Evolutionary conservation across 2,888 invertebrate species (phyloP).

Genomic region (Nowickia ferox): DNA sequence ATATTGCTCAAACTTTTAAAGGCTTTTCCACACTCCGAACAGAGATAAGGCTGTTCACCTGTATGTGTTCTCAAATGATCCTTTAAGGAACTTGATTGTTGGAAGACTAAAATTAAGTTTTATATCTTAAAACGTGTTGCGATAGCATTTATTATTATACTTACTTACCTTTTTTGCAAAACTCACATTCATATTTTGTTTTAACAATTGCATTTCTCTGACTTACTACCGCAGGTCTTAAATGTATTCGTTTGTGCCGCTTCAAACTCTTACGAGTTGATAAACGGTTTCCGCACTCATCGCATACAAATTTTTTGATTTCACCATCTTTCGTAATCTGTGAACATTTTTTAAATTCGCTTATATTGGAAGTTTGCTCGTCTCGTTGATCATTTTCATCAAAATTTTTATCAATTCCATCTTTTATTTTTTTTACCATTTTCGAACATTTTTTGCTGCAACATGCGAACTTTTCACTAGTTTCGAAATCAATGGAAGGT

Average conservation of each 20-base stretch:
- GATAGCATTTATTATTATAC: neutral
- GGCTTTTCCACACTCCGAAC: slow-evolving; percentile 85
- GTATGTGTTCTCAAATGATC: slow-evolving; percentile 85
- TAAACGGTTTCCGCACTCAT: slow-evolving; percentile 75
- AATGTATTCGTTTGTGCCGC: slow-evolving; percentile 77
- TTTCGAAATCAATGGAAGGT: neutral
- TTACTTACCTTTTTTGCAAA: slow-evolving; percentile 72
- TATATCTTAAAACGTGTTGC: neutral
- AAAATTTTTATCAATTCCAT: neutral
- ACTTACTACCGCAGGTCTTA: slow-evolving; percentile 68
- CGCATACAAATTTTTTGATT: slow-evolving; percentile 76
- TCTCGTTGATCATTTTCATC: neutral
- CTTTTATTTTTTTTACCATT: slow-evolving; percentile 1
- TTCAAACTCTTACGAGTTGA: slow-evolving; percentile 76
- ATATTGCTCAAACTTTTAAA: slow-evolving; percentile 85
- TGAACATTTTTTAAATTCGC: neutral
- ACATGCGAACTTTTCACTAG: neutral
- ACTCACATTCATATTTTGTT: slow-evolving; percentile 69
- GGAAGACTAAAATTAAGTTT: slow-evolving; percentile 82
- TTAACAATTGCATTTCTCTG: slow-evolving; percentile 17
- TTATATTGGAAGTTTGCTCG: neutral
- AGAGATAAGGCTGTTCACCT: slow-evolving; percentile 85
- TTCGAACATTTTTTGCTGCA: slow-evolving; percentile 32
- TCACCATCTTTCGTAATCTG: neutral
- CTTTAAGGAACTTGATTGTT: slow-evolving; percentile 85